Base-by-base conservation (phyloP, 1,140 invertebrate species). In the Drosophila orena region DNA sequence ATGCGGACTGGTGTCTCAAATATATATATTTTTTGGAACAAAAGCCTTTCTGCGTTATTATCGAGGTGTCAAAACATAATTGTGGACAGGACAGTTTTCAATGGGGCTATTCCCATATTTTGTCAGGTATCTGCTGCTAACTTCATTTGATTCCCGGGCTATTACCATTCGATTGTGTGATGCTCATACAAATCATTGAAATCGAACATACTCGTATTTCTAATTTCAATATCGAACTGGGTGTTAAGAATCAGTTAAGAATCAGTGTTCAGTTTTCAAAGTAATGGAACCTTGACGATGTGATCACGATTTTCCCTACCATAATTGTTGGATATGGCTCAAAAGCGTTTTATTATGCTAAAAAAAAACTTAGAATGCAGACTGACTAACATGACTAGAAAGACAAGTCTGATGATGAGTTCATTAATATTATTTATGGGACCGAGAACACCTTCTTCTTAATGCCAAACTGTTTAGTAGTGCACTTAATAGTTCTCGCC, bases 41-140 rank as follows among this genome's bases (percentile, higher is more conserved):
- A 47, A 60, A 47, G 58, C 38, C 40, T 54, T 22, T 4, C 15
- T 17, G 47, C 53, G 37, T 61, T 77, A 55, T 62, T 58, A 56
- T 68, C 43, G 34, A 80, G 74, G 81, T 85, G 81, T 86, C 81
- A 68, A 74, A 86, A 66, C 68, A 77, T 65, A 86, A 86, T 85
- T 85, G 85, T 81, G 62, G 50, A 65, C 49, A 49, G 30, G n/a
- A 8, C 62, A 57, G 37, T 34, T 34, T 50, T 50, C 27, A 50
- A 30, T 15, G 30, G 43, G 34, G 37, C 44, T 58, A 57, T 49
- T 43, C 55, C 37, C 37, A 46, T 44, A 34, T 27, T 81, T 61
- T 46, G 42, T 53, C 46, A 55, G 8, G 35, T 37, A 42, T 22
- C 57, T 74, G 62, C 79, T 79, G 69, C 50, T 30, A 15, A 35